Conservation (phyloP, 1,140 invertebrate species). For the Phenacoccus solenopsis region DNA sequence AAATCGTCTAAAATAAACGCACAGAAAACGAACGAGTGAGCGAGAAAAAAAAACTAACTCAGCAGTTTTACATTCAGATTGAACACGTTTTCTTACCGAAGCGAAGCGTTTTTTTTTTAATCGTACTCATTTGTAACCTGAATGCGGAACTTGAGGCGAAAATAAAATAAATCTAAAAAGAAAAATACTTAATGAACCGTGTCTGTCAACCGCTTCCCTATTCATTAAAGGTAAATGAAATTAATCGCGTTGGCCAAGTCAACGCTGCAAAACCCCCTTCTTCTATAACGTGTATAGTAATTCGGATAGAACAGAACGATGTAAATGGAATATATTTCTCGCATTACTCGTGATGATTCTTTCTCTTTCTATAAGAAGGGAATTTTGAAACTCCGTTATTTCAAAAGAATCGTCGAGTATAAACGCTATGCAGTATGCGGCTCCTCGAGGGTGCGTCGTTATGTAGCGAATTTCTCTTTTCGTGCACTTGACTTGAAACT, state of each 20-base stretch:
- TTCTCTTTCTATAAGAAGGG: no score
- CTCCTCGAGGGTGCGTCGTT: no score
- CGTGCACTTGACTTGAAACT: no score
- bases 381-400: no score
- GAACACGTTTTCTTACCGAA: not conserved
- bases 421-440: no score
- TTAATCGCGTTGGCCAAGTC: not conserved
- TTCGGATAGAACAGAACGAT: not conserved
- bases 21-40: not conserved
- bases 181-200: slow-evolving; percentile 3
- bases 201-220: not conserved
- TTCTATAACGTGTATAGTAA: not conserved
- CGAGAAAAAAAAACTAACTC: not conserved
- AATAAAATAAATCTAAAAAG: no score
- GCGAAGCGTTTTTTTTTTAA: not conserved
- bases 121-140: not conserved
- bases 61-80: not conserved
- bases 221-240: slow-evolving; percentile 3
- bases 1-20: not conserved
- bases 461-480: no score
- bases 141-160: not conserved
- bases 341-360: no score
- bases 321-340: not conserved
- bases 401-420: no score
- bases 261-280: no score